Base-by-base conservation (phyloP, 2,888 invertebrate species). In the Hypsopygia costalis region DNA sequence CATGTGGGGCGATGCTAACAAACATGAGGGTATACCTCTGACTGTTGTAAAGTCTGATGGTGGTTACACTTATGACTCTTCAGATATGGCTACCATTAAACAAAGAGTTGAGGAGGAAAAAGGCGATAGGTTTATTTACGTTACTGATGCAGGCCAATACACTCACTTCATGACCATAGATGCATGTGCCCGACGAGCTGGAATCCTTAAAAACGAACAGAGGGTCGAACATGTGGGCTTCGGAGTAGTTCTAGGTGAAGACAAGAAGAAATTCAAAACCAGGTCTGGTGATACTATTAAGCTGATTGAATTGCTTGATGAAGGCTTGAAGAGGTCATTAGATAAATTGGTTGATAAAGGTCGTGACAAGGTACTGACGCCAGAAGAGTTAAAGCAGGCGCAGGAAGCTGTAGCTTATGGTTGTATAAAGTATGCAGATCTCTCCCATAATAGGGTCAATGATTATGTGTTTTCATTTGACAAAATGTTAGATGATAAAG, bases 391-490 rank as follows among this genome's bases (percentile, higher is more conserved):
- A 22, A 91, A 91, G 58, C 81, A 87, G 34, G 98, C 98, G 0
- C 95, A 97, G 77, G 94, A 97, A 83, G 94, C 98, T 0, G 93
- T 99, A 0, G 99, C 99, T 0, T 99, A 98, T 76, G 98, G 99
- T 3, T 99, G 99, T 71, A 98, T 99, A 42, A 99, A 98, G 76
- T 99, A 99, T 78, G 95, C 99, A 3, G 99, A 99, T 89, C 90
- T 99, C 34, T 95, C 95, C 8, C 98, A 98, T 66, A 98, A 98
- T 74, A 92, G 98, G 46, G 93, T 92, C 41, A 95, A 96, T 71
- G 99, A 99, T 69, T 99, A 99, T 71, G 93, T 99, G 1, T 99
- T 99, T 83, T 98, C 98, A 0, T 99, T 98, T 81, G 98, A 99
- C 69, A 97, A 97, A 90, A 99, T 99, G 99, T 90, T 99, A 49